Percentiles rank a stretch among this genome's conserved stretches.
These are phyloP conservation scores for Heliocidaris erythrogramma DNA, from an alignment of 35 echinoderm and acorn worm genomes.

Conservation along the genomic window DNA sequence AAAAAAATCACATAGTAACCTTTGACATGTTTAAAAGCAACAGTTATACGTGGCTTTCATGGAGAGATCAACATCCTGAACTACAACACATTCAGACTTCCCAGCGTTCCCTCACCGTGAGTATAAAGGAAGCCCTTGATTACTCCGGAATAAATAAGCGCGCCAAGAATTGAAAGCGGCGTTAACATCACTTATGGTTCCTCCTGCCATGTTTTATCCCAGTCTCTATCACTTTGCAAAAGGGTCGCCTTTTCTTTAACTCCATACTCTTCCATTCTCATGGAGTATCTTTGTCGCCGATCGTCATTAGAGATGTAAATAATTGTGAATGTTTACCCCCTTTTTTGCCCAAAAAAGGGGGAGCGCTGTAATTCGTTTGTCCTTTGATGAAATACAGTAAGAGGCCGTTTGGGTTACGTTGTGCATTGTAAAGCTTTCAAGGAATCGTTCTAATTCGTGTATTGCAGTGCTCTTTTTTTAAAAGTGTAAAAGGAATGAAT, in stretches of 20 bases:
- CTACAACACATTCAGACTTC: background rate
- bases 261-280: background rate
- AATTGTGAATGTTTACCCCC: background rate
- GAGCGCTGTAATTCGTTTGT: background rate
- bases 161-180: background rate
- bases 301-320: background rate
- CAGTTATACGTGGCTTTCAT: too few species aligned
- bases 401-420: background rate
- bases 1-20: too few species aligned
- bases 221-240: background rate
- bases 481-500: too few species aligned
- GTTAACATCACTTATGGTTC: background rate
- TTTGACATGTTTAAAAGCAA: too few species aligned
- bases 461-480: too few species aligned
- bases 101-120: background rate
- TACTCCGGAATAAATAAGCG: background rate
- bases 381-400: background rate
- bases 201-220: background rate
- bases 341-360: background rate
- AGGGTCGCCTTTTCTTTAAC: background rate
- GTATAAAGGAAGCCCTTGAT: background rate
- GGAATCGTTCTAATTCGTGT: background rate
- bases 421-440: background rate
- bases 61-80: background rate
- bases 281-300: background rate